These are phyloP conservation scores for Rafetus swinhoei DNA, from an alignment of 2,113 vertebrate species.

Conservation along the genomic window DNA sequence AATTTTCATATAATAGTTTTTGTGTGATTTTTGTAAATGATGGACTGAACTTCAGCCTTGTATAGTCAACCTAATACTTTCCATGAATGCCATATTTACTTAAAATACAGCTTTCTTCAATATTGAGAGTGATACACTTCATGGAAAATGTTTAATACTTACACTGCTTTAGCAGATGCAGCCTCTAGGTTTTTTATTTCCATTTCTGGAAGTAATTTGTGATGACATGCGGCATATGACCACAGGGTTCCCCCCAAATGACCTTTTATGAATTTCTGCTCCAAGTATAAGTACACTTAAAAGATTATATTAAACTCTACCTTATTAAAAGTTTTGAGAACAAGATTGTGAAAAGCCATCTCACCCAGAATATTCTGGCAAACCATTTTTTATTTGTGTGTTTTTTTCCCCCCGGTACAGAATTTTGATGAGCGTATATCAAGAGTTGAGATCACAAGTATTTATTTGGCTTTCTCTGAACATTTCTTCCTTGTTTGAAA, in stretches of 20 bases:
- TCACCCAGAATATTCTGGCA: background rate
- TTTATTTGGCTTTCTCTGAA: conserved; percentile 7
- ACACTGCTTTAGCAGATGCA: background rate
- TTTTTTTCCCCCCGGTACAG: background rate
- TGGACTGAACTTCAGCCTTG: background rate
- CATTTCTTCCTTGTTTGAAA: conserved; percentile 4
- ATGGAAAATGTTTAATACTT: background rate
- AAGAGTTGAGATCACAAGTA: background rate
- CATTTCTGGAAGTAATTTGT: background rate
- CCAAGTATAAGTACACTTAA: background rate
- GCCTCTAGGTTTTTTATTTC: background rate
- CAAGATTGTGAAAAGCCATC: background rate
- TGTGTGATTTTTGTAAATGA: background rate
- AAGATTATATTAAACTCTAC: background rate
- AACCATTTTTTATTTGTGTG: background rate
- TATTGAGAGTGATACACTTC: background rate
- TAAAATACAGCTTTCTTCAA: background rate
- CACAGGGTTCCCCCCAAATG: background rate
- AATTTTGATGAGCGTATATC: background rate
- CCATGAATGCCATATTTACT: background rate
- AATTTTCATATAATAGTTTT: background rate
- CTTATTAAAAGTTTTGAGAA: fast-evolving
- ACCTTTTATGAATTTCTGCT: background rate
- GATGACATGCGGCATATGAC: background rate
- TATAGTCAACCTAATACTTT: background rate